Base-by-base conservation (phyloP, 2,797 vertebrate genomes). In the Spinus pinus region DNA sequence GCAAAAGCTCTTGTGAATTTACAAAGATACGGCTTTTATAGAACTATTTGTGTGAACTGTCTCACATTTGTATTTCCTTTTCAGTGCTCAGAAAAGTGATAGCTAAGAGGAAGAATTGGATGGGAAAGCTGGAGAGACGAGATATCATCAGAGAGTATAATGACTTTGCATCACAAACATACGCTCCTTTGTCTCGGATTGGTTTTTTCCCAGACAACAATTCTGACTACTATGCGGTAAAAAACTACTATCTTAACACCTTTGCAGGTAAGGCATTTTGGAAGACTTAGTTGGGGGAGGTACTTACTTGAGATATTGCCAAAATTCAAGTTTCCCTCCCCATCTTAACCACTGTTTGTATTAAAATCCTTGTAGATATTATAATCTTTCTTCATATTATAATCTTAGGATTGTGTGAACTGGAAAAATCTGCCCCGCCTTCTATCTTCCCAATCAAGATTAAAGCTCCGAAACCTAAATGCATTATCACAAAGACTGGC, bases 21-120 rank as follows among this genome's bases (percentile, higher is more conserved):
- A 62, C n/a, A 20, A 53, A 86, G 64, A 17, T 86, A 60, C 0
- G 0, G 37, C 42, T 66, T 64, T 75, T 94, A 82, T 22, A 77
- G 53, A 91, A 78, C 33, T 75, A 10, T 65, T 79, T 81, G 44
- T 90, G 51, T 87, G 62, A 88, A 75, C 30, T 0, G 8, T 73
- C 53, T 94, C 37, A 54, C 21, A 33, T 72, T 64, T 62, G 7
- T 75, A 12, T 93, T 95, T 95, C 31, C 24, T 70, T 98, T 97
- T 84, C 93, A 99, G 99, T 97, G 31, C 95, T 99, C 85, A 98
- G 99, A 94, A 99, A 98, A 93, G 90, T 99, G 81, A 94, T 97
- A 67, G 95, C 89, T 37, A 98, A 98, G 85, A 95, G 97, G 31
- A 98, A 95, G 88, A 98, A 98, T 70, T 79, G 98, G 49, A 98